Conservation (phyloP, 2,113 vertebrate species). For the Rhinoptilus africanus region DNA sequence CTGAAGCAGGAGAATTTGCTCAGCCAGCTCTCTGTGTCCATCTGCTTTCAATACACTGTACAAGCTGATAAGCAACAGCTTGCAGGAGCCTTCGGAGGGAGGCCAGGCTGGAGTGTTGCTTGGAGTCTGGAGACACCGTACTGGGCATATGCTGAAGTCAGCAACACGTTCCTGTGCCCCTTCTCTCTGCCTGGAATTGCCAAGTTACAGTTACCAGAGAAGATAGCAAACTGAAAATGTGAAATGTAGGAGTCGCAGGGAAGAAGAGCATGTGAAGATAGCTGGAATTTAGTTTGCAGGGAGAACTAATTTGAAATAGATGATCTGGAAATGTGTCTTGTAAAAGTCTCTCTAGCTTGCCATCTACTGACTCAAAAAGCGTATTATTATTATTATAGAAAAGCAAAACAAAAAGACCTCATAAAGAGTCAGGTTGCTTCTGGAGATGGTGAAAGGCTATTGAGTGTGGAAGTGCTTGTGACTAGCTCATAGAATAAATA, state of each 20-base stretch:
- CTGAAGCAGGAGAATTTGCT: neutral
- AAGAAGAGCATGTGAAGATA: constrained; percentile 17
- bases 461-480: neutral
- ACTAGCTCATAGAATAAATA: neutral
- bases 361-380: constrained; percentile 18
- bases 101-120: neutral
- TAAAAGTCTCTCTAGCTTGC: constrained; percentile 23
- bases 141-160: constrained; percentile 34
- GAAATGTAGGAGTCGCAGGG: constrained; percentile 6
- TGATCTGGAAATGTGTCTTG: neutral
- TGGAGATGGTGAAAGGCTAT: neutral
- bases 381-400: neutral
- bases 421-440: neutral
- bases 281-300: neutral
- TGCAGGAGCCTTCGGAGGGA: neutral
- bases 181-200: constrained; percentile 5
- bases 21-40: neutral
- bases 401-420: neutral
- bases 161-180: constrained; percentile 10
- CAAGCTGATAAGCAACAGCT: neutral
- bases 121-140: neutral
- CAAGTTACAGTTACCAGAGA: neutral
- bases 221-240: neutral
- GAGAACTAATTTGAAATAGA: constrained; percentile 13
- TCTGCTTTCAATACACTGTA: neutral